Conservation (phyloP, 2,888 invertebrate genomes). For the Lingula anatina region DNA sequence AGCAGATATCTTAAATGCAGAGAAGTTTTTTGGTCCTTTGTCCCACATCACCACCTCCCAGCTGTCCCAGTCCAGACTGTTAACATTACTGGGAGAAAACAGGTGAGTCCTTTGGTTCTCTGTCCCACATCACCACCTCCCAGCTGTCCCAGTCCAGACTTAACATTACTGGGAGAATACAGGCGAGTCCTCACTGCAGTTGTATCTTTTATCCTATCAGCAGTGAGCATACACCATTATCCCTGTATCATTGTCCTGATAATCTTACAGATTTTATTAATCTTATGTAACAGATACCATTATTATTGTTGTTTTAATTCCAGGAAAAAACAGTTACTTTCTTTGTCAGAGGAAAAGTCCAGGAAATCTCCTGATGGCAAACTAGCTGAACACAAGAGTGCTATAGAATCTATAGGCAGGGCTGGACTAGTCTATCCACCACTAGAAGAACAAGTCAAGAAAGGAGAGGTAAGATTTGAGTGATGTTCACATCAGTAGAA, state of each 20-base stretch:
- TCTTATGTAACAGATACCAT: too few species aligned
- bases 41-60: constrained; percentile 25
- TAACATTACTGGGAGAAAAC: constrained; percentile 35
- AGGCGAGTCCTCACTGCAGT: constrained; percentile 28
- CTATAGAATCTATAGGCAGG: constrained; percentile 39
- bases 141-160: constrained; percentile 39
- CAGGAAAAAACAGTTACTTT: constrained; percentile 37
- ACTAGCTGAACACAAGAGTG: constrained; percentile 26
- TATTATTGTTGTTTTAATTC: too few species aligned
- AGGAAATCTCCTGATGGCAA: constrained; percentile 28
- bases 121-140: constrained; percentile 9
- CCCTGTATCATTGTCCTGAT: too few species aligned
- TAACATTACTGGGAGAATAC: constrained; percentile 35
- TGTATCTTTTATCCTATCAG: too few species aligned
- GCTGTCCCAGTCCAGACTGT: constrained; percentile 36
- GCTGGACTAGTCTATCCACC: constrained; percentile 33
- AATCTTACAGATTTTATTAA: too few species aligned
- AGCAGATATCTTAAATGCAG: constrained; percentile 43
- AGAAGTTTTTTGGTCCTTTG: constrained; percentile 45
- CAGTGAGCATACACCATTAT: too few species aligned
- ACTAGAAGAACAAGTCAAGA: constrained; percentile 10
- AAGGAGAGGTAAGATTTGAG: constrained; percentile 9
- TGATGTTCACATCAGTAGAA: not conserved
- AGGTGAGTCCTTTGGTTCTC: constrained; percentile 18
- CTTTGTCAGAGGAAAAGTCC: constrained; percentile 32